Evolutionary conservation across 2,113 vertebrate species (phyloP), one percentile per base, ranked within the genome.

Genomic region (Rhinopomastus cyanomelas): DNA sequence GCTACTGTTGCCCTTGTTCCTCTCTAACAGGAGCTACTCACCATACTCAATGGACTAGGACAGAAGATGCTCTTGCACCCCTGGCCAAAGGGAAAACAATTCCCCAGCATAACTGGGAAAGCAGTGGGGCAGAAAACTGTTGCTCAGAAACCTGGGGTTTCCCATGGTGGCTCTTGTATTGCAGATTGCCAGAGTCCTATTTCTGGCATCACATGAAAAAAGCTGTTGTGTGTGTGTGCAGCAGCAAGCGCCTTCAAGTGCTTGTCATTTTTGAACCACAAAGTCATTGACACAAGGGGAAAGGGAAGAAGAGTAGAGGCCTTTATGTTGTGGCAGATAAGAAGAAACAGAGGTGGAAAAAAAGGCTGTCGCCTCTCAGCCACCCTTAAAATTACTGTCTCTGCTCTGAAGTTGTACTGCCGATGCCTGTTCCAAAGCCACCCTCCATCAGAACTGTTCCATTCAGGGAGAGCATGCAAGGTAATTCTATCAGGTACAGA

Each of bases 251-350:
- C 25, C 55, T 85, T 37, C 66, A 57, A 7, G 3, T 29, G 21
- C 4, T 4, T 32, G 7, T 68, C 1, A 19, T 36, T 74, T 84
- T 62, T 21, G 65, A 52, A 39, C 16, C 29, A 10, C 71, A 52
- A 64, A 75, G 59, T 60, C 34, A 65, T 53, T 0, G 0, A 4
- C 0, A 0, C 0, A 4, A 68, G 64, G 23, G 30, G 64, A 51
- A 64, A 53, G 48, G 42, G 32, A 85, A 75, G 30, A 89, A 68
- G 52, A 74, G 37, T 6, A 9, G 37, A 84, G 22, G 27, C 6
- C 27, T 64, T 59, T 64, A 46, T 26, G 51, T 23, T 64, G 78
- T 52, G 89, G 67, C 23, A 87, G 61, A 68, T 36, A 67, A 56
- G n/a, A 57, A 81, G 44, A 84, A 84, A 78, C 30, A 16, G 65